Evolutionary conservation across 2,797 vertebrate genomes (phyloP), one percentile per base, ranked within the genome.

Genomic region (Oceanodroma leucorhoa): DNA sequence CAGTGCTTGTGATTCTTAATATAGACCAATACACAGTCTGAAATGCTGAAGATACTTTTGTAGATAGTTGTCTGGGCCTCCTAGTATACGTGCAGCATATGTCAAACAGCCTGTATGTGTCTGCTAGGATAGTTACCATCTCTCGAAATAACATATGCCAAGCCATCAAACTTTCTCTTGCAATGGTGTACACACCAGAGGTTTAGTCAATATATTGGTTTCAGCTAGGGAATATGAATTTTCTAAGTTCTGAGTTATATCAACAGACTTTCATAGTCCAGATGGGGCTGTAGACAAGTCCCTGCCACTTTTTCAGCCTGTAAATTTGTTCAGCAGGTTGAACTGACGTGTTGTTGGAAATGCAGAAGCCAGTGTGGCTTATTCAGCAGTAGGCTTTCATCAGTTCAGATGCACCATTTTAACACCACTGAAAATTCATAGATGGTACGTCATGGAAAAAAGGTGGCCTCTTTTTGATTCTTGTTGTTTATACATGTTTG

Each of bases 171-270:
- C 71, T 91, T 91, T 86, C 48, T 92, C 34, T 89, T 87, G 26
- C 88, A 62, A 30, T 87, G 77, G 43, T 73, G 48, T 90, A 55
- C 48, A 48, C 51, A 41, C 58, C 86, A 92, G 92, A 82, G 73
- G 88, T 89, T 94, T 94, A 93, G 58, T 83, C 94, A 95, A 78
- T 95, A 89, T 89, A 84, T 72, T 92, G 73, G 55, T 95, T 94
- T 84, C 78, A 90, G 62, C 54, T 76, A 79, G 6, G 14, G 46
- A 79, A 29, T 69, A 55, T 29, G 87, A 84, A 76, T 95, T 92
- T 89, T 89, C 46, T 40, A 62, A 82, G 24, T 92, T 92, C 70
- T 82, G 43, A 92, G 62, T 46, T 82, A 2, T 48, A 87, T 79
- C 75, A 87, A 92, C 85, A 93, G 40, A 85, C 27, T 91, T 84